These are phyloP conservation scores for Sturnira hondurensis DNA, from an alignment of 2,113 vertebrate species.

Conservation along the genomic window DNA sequence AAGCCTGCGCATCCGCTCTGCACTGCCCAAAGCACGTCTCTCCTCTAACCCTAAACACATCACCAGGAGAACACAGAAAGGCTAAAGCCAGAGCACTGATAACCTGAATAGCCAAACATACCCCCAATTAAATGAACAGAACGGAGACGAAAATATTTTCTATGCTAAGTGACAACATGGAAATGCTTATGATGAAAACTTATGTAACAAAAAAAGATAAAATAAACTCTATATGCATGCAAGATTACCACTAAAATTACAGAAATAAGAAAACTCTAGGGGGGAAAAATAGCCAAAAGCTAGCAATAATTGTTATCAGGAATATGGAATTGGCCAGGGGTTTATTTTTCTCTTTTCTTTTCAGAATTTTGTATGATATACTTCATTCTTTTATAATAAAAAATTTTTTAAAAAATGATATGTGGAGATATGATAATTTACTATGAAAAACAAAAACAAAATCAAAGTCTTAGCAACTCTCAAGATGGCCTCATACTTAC, in stretches of 20 bases:
- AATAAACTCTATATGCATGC: background rate
- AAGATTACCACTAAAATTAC: background rate
- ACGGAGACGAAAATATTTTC: background rate
- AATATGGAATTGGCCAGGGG: background rate
- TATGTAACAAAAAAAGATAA: slow-evolving; percentile 16
- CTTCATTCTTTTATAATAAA: background rate
- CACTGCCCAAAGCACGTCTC: background rate
- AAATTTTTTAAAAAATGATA: background rate
- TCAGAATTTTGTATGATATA: background rate
- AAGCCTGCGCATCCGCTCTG: background rate
- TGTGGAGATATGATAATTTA: background rate
- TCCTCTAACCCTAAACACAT: background rate
- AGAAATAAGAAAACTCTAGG: slow-evolving; percentile 2
- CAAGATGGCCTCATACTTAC: background rate
- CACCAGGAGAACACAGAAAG: background rate
- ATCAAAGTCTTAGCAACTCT: background rate
- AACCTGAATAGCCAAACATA: background rate
- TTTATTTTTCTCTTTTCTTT: background rate
- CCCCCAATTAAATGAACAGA: background rate
- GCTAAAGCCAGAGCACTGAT: background rate
- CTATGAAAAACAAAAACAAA: background rate
- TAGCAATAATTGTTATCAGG: background rate
- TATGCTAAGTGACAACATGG: background rate
- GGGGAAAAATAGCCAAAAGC: background rate
- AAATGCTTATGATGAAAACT: background rate